These are phyloP conservation scores for Bombus affinis DNA, from an alignment of 1,140 invertebrate genomes.

Conservation along the genomic window DNA sequence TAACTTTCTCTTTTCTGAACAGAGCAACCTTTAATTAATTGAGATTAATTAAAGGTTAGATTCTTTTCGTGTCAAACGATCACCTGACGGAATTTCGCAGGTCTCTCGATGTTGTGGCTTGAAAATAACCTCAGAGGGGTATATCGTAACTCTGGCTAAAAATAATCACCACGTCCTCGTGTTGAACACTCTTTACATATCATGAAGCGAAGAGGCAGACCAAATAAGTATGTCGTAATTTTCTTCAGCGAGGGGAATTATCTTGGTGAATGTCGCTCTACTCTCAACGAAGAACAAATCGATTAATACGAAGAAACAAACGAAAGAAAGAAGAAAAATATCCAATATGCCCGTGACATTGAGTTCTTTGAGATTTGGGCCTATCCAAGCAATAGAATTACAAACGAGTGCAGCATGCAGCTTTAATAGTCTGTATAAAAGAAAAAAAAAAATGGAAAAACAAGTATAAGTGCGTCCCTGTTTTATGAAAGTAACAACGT, in stretches of 20 bases:
- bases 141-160: slow-evolving; percentile 98
- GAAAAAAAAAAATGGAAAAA: slow-evolving; percentile 23
- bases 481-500: slow-evolving; percentile 74
- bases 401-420: slow-evolving; percentile 72
- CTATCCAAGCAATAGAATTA: slow-evolving; percentile 79
- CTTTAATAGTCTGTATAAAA: slow-evolving; percentile 73
- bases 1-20: neutral
- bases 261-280: slow-evolving; percentile 60
- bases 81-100: slow-evolving; percentile 79
- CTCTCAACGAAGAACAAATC: slow-evolving; percentile 73
- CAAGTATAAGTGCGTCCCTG: slow-evolving; percentile 73
- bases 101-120: slow-evolving; percentile 98
- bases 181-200: slow-evolving; percentile 96
- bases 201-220: slow-evolving; percentile 84
- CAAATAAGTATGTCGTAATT: slow-evolving; percentile 68
- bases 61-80: neutral
- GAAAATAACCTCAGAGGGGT: slow-evolving; percentile 97
- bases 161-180: slow-evolving; percentile 99
- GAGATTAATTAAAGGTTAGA: neutral
- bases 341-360: slow-evolving; percentile 58
- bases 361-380: slow-evolving; percentile 75
- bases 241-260: slow-evolving; percentile 66
- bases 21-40: neutral
- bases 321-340: slow-evolving; percentile 48
- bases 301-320: slow-evolving; percentile 26